Percentiles rank a stretch among this genome's conserved stretches.
Conservation (phyloP, 1,140 invertebrate species). For the Luehdorfia chinensis region DNA sequence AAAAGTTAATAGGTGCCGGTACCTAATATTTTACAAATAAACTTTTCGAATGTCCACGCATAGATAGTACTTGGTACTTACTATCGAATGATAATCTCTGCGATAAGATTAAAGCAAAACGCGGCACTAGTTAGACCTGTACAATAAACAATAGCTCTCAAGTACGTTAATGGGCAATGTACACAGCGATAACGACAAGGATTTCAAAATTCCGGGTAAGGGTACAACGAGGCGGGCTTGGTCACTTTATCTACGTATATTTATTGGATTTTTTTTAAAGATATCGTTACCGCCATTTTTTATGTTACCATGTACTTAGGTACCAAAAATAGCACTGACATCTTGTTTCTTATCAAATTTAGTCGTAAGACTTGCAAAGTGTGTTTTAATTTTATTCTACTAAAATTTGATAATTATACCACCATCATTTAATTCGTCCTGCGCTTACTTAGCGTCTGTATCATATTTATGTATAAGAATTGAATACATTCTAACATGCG, state of each 20-base stretch:
- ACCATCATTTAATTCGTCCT: no score
- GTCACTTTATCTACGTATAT: slow-evolving; percentile 4
- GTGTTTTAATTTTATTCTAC: no score
- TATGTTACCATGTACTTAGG: no score
- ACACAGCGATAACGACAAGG: slow-evolving; percentile 31
- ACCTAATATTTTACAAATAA: no score
- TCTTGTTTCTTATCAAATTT: no score
- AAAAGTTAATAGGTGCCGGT: no score
- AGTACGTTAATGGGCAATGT: slow-evolving; percentile 25
- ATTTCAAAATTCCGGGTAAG: slow-evolving; percentile 32
- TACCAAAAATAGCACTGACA: no score
- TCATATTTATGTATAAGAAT: slow-evolving; percentile 7
- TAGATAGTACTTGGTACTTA: slow-evolving; percentile 9
- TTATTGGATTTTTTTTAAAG: not conserved
- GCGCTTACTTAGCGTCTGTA: no score
- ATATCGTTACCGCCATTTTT: no score
- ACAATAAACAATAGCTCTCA: slow-evolving; percentile 35
- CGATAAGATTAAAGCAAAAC: slow-evolving; percentile 36
- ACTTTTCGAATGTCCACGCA: no score
- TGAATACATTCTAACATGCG: not conserved
- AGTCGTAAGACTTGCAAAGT: no score
- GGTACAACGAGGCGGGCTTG: not conserved
- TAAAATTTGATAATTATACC: no score
- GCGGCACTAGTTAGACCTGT: slow-evolving; percentile 21
- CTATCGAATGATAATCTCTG: slow-evolving; percentile 28